A percentile compares a stretch with the other conserved stretches of the same genome.
Evolutionary conservation across 2,888 invertebrate species (phyloP).

Genomic region (Nemotelus pantherinus): DNA sequence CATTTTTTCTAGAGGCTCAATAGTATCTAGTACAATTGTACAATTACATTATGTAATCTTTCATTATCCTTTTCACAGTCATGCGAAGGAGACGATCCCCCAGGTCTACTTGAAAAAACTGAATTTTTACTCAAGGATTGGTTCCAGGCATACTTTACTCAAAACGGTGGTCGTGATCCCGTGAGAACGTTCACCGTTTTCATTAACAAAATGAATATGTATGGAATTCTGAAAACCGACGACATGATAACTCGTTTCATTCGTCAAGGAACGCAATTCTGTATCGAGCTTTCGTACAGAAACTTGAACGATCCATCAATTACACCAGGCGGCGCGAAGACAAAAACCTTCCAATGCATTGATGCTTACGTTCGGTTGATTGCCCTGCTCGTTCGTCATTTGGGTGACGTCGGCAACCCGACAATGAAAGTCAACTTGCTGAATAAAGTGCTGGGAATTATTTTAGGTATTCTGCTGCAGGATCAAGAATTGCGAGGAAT

Average conservation of each 20-base stretch:
- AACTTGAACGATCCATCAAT: slow-evolving; percentile 77
- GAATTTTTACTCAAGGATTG: slow-evolving; percentile 94
- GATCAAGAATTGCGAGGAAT: slow-evolving; percentile 92
- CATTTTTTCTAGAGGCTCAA: no score
- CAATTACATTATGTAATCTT: no score
- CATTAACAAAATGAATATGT: slow-evolving; percentile 96
- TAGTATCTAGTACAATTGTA: no score
- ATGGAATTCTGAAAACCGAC: slow-evolving; percentile 96
- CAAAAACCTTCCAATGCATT: slow-evolving; percentile 94
- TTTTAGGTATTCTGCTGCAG: slow-evolving; percentile 93
- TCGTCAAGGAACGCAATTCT: slow-evolving; percentile 94
- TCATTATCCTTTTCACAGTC: slow-evolving; percentile 66
- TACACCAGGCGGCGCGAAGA: slow-evolving; percentile 75
- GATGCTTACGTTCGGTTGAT: slow-evolving; percentile 96
- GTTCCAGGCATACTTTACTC: slow-evolving; percentile 88
- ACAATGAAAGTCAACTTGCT: slow-evolving; percentile 92
- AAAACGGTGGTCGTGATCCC: slow-evolving; percentile 81
- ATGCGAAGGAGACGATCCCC: slow-evolving; percentile 91
- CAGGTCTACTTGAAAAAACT: slow-evolving; percentile 93
- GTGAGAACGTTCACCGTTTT: slow-evolving; percentile 93
- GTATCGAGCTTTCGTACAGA: slow-evolving; percentile 93
- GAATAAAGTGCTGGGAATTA: slow-evolving; percentile 94
- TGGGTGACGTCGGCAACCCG: slow-evolving; percentile 89
- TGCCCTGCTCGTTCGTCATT: slow-evolving; percentile 92
- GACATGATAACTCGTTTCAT: slow-evolving; percentile 97